Evolutionary conservation across 2,888 invertebrate species (phyloP), one percentile per base, ranked within the genome.

Genomic region (Odontomyia ornata): DNA sequence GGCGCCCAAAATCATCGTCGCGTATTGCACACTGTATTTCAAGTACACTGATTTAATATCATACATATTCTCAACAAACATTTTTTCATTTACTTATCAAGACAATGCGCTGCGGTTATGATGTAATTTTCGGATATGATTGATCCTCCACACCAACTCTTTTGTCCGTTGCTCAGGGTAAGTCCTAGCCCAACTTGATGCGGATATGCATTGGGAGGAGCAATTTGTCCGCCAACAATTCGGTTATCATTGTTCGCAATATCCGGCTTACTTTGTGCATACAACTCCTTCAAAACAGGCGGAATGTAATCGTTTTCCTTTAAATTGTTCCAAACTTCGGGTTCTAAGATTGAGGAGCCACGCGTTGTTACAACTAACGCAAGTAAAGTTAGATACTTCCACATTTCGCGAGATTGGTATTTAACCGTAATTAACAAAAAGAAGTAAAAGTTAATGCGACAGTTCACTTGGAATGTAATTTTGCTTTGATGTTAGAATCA

Each of bases 141-240:
- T n/a, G 75, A 75, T 23, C 75, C 75, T 1, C 75, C 75, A 46
- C 75, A 75, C 64, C 64, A 75, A 9, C 64, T 64, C 5, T 27
- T 15, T 1, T 15, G 15, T 9, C 47, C 64, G 1, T 13, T 4
- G 28, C 2, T 25, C 7, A 56, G 15, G 15, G 23, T 57, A 3
- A 76, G 9, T 0, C n/a, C 36, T 9, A 76, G n/a, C 7, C 76
- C 76, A 25, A 67, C 67, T 60, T 76, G 76, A 69, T 76, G 67
- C 11, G 76, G 76, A 60, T 30, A 69, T 1, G 56, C 43, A 27
- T 69, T 67, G 13, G 69, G 57, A 11, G 21, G 23, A 1, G 76
- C 76, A 25, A 67, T 27, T 69, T 76, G 67, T 7, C 76, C 76
- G 25, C 76, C 76, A 15, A 76, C 76, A 57, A 76, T 76, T 18